These are phyloP conservation scores for Temnothorax ravouxi DNA, from an alignment of 2,888 invertebrate genomes.

Conservation along the genomic window DNA sequence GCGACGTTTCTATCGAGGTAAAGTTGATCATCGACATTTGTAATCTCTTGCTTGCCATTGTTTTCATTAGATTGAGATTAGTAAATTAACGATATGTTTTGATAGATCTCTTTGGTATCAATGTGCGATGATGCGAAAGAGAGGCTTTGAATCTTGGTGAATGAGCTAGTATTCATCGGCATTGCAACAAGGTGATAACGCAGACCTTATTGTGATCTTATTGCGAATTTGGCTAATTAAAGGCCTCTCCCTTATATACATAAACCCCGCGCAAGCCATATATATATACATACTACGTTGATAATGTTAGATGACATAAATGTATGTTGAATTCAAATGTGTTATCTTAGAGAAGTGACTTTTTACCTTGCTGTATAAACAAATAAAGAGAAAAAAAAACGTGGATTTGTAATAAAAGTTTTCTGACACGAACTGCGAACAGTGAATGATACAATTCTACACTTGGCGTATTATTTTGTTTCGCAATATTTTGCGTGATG, in stretches of 20 bases:
- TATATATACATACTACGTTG: slow-evolving; percentile 54
- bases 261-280: slow-evolving; percentile 74
- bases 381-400: slow-evolving; percentile 58
- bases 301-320: slow-evolving; percentile 66
- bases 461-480: background rate
- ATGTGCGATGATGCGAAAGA: slow-evolving; percentile 17
- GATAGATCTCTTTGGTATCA: slow-evolving; percentile 40
- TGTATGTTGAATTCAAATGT: slow-evolving; percentile 66
- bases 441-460: slow-evolving; percentile 7
- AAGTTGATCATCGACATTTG: background rate
- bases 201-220: slow-evolving; percentile 71
- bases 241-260: slow-evolving; percentile 71
- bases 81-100: slow-evolving; percentile 9
- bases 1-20: background rate
- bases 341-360: slow-evolving; percentile 62
- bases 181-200: slow-evolving; percentile 48
- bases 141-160: background rate
- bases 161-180: slow-evolving; percentile 38
- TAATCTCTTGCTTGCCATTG: slow-evolving; percentile 17
- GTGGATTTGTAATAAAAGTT: slow-evolving; percentile 63
- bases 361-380: slow-evolving; percentile 69
- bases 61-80: slow-evolving; percentile 10
- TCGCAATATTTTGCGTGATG: background rate
- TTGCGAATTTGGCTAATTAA: slow-evolving; percentile 60
- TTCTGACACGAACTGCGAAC: slow-evolving; percentile 37